Base-by-base conservation (phyloP, 2,888 invertebrate genomes). In the Argyra leucocephala region DNA sequence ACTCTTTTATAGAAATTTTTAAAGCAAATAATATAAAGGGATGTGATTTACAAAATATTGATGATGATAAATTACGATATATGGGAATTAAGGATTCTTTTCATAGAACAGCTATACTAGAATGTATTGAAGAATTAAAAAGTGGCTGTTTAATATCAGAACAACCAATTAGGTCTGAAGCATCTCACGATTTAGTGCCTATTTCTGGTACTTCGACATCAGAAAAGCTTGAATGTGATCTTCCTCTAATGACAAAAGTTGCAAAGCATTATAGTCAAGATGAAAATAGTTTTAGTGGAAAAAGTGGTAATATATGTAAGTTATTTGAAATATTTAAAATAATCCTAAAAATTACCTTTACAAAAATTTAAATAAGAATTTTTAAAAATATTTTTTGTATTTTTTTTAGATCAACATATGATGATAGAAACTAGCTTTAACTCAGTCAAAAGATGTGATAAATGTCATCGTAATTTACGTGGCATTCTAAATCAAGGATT, bases 61-160 rank as follows among this genome's bases (percentile, higher is more conserved):
- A 87, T 76, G 83, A 84, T 72, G 86, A 87, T 67, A 85, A 85
- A 77, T 81, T 89, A 70, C 81, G 82, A 83, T 85, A 83, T 75
- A 86, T 89, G 86, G 88, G 88, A 69, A 86, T 89, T 73, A 85
- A 86, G 75, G 88, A 89, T 80, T 86, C 86, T 69, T 88, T 86
- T 74, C 88, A 88, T 76, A 87, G 88, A 74, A 84, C 83, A 73
- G 84, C 87, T 64, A 84, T 89, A 72, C 78, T 89, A 69, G 82
- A 84, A 60, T 86, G 87, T 76, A 83, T 89, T 69, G 85, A 86
- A 74, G 88, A 88, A 75, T 80, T 89, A 65, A 82, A 83, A 69
- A 75, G 74, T 65, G 70, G 69, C n/a, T 18, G 48, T 61, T 64
- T 70, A 2, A 70, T 65, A 66, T 70, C 70, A 7, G 69, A 68